Conservation (phyloP, 2,113 vertebrate species). For the Nerophis ophidion region DNA sequence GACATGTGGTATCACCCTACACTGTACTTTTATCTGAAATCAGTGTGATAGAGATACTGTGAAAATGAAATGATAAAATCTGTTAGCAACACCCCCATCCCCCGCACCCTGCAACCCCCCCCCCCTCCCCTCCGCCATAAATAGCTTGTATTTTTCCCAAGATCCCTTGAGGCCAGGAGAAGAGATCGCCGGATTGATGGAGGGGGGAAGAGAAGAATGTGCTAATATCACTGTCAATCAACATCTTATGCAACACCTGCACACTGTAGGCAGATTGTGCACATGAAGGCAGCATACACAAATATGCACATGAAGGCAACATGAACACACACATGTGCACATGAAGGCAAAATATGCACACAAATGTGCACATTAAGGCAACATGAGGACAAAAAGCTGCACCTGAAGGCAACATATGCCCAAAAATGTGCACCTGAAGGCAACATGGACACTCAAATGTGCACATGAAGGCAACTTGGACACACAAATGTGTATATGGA, state of each 20-base stretch:
- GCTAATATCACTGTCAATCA: constrained; percentile 60
- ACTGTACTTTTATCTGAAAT: neutral
- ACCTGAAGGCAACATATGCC: too few species aligned
- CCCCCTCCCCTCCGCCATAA: constrained; percentile 22
- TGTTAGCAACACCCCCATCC: neutral
- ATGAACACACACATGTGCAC: too few species aligned
- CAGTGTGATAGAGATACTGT: neutral
- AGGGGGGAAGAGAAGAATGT: constrained; percentile 17
- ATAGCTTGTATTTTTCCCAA: constrained; percentile 42
- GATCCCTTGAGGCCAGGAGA: constrained; percentile 25
- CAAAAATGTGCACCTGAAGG: too few species aligned
- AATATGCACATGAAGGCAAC: neutral
- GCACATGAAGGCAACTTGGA: too few species aligned
- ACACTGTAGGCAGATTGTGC: neutral
- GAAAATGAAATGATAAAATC: neutral
- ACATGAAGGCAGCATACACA: neutral
- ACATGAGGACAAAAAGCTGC: too few species aligned
- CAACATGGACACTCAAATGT: too few species aligned
- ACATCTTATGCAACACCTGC: constrained; percentile 10
- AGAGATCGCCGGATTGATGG: constrained; percentile 44
- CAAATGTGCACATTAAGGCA: too few species aligned
- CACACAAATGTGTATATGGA: too few species aligned
- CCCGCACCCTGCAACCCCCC: neutral
- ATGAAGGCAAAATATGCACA: too few species aligned
- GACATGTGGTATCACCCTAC: too few species aligned